phyloP scores from a whole-genome alignment of 2,113 vertebrate species.

The Strigops habroptila region DNA sequence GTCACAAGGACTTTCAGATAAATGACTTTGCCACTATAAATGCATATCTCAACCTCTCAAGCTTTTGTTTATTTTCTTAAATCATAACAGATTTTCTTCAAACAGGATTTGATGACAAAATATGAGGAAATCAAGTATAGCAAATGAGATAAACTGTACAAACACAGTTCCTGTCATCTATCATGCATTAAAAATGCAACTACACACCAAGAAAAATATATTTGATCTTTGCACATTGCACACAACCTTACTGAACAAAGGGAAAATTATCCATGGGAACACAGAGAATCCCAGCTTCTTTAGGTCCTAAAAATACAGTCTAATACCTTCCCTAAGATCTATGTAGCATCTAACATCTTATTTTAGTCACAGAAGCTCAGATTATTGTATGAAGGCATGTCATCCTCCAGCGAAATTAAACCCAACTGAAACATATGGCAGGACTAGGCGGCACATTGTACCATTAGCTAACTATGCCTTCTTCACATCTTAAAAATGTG shows the following conservation, averaged over 20 bases:
- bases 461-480: background rate
- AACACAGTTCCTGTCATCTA: background rate
- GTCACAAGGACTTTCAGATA: background rate
- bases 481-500: background rate
- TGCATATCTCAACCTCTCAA: background rate
- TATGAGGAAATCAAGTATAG: background rate
- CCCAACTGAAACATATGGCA: background rate
- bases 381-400: background rate
- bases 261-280: background rate
- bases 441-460: background rate
- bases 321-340: background rate
- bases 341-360: background rate
- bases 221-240: background rate
- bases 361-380: background rate
- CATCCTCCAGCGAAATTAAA: background rate
- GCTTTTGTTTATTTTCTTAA: background rate
- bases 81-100: background rate
- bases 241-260: background rate
- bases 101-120: constrained; percentile 9
- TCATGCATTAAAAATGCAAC: background rate
- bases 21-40: background rate
- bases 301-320: background rate
- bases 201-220: background rate
- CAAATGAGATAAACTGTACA: background rate
- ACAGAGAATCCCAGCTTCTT: background rate